Evolutionary conservation across 2,888 invertebrate species (phyloP).

Genomic region (Microplitis deprimator): DNA sequence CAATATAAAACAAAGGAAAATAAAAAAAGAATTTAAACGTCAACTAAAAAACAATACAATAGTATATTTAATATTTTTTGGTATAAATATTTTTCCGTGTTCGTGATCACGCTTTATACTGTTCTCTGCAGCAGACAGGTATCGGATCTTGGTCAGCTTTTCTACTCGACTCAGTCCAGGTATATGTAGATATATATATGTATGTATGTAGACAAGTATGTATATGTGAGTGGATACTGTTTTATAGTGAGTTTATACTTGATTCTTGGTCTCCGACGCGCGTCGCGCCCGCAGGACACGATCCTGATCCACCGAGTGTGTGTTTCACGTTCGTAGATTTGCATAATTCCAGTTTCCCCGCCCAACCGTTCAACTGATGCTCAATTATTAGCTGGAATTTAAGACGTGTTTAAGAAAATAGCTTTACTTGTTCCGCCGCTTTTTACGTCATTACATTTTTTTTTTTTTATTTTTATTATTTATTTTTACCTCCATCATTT

Average conservation of each 20-base stretch:
- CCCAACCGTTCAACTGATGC: conserved; percentile 65
- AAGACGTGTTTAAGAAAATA: conserved; percentile 71
- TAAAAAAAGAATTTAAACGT: neutral
- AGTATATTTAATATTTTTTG: neutral
- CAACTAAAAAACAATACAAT: conserved; percentile 1
- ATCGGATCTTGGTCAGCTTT: neutral
- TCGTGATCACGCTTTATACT: neutral
- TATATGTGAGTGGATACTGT: neutral
- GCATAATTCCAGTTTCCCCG: conserved; percentile 70
- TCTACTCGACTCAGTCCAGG: neutral
- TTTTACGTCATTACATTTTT: conserved; percentile 40
- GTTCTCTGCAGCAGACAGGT: neutral
- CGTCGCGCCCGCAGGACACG: conserved; percentile 66
- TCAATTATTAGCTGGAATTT: conserved; percentile 70
- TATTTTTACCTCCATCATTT: conserved; percentile 30
- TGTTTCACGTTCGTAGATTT: conserved; percentile 63
- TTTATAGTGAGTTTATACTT: conserved; percentile 35
- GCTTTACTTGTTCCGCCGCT: conserved; percentile 52
- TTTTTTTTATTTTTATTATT: conserved; percentile 41
- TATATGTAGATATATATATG: neutral
- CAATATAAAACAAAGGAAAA: neutral
- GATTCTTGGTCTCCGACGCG: conserved; percentile 46
- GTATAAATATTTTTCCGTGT: neutral
- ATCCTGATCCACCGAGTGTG: conserved; percentile 60
- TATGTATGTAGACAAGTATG: neutral